These are phyloP conservation scores for Stichopus horrens DNA, from an alignment of 53 echinoderm and acorn worm species.

Conservation along the genomic window DNA sequence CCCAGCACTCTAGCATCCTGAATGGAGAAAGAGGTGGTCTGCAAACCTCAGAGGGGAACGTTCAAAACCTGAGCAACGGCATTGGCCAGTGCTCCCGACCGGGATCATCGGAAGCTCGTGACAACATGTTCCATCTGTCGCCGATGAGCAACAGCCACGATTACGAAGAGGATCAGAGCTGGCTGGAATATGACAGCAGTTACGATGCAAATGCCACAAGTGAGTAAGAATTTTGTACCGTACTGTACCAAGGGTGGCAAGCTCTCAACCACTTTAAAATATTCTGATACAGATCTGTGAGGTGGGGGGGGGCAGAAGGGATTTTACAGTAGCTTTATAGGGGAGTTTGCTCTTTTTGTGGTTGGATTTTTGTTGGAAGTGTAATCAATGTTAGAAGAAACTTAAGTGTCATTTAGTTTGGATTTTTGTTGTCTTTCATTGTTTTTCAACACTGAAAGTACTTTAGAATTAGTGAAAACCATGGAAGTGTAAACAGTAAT, in stretches of 20 bases:
- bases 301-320: too few species aligned
- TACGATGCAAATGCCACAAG: slow-evolving; percentile 33
- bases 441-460: too few species aligned
- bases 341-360: too few species aligned
- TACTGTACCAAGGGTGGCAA: neutral
- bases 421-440: too few species aligned
- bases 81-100: neutral
- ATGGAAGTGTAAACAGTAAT: too few species aligned
- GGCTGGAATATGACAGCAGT: slow-evolving; percentile 38
- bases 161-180: slow-evolving; percentile 27
- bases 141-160: neutral
- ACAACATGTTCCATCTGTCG: slow-evolving; percentile 13
- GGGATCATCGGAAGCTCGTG: neutral
- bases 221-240: neutral
- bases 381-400: too few species aligned
- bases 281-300: neutral
- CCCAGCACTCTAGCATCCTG: neutral
- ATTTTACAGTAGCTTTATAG: too few species aligned
- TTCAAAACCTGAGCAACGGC: neutral
- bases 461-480: too few species aligned
- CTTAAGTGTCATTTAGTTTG: too few species aligned
- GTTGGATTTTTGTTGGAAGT: too few species aligned
- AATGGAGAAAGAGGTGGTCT: neutral
- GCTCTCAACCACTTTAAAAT: neutral
- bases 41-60: neutral